phyloP scores from a whole-genome alignment of 2,113 vertebrate genomes.

The Fregetta grallaria region DNA sequence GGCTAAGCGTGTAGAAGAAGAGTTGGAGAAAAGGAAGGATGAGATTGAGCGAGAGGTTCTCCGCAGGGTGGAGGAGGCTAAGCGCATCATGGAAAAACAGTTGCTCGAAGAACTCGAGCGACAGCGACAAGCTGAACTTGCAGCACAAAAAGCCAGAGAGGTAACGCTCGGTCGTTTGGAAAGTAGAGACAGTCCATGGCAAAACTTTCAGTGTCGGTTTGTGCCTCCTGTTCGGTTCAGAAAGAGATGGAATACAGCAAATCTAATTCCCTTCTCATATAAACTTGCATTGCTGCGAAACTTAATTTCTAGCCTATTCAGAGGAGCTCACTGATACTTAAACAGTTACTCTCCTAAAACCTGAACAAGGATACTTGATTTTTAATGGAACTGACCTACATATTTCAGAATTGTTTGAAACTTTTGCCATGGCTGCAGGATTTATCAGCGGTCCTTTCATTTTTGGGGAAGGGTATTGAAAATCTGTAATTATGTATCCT shows the following conservation, averaged over 20 bases:
- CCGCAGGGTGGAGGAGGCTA: conserved; percentile 96
- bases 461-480: conserved; percentile 69
- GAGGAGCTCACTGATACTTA: conserved; percentile 79
- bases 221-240: conserved; percentile 79
- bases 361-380: conserved; percentile 78
- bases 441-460: conserved; percentile 72
- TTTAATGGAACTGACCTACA: conserved; percentile 78
- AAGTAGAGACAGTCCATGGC: conserved; percentile 92
- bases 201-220: conserved; percentile 85
- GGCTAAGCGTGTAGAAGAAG: conserved; percentile 96
- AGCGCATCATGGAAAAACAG: conserved; percentile 99
- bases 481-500: conserved; percentile 70
- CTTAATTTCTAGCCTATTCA: conserved; percentile 79
- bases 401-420: conserved; percentile 84
- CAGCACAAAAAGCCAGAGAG: conserved; percentile 98
- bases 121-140: conserved; percentile 97
- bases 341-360: conserved; percentile 79
- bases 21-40: conserved; percentile 96
- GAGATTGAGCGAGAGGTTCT: conserved; percentile 99
- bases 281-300: conserved; percentile 79
- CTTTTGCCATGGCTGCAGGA: conserved; percentile 92
- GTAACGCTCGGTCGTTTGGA: conserved; percentile 99
- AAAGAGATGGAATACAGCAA: conserved; percentile 81
- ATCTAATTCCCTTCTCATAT: conserved; percentile 78
- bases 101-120: conserved; percentile 99